Conservation (phyloP, 1,140 invertebrate genomes). For the Zaprionus gabonicus region DNA sequence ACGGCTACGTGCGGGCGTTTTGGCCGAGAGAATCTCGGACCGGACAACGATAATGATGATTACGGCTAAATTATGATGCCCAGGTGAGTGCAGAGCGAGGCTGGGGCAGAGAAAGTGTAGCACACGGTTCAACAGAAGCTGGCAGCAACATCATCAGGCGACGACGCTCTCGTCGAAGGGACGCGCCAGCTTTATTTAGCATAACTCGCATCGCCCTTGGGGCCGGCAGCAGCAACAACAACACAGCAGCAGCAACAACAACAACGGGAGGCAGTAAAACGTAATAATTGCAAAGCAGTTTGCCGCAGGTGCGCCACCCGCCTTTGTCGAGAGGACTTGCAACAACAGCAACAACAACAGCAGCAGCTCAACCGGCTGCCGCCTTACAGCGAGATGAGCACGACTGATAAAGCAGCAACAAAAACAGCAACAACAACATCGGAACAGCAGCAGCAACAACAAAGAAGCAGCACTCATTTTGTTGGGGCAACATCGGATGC, state of each 20-base stretch:
- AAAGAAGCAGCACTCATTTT: conserved; percentile 13
- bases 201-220: conserved; percentile 63
- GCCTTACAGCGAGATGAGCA: conserved; percentile 68
- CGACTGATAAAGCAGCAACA: conserved; percentile 70
- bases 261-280: conserved; percentile 59
- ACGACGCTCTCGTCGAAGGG: conserved; percentile 37
- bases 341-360: conserved; percentile 15
- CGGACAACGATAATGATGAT: conserved; percentile 82
- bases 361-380: conserved; percentile 45
- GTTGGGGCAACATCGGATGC: conserved; percentile 62
- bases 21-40: conserved; percentile 62
- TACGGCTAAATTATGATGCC: conserved; percentile 84
- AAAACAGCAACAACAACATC: conserved; percentile 35
- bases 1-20: conserved; percentile 80
- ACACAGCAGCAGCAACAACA: conserved; percentile 41
- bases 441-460: conserved; percentile 26
- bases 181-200: conserved; percentile 69
- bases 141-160: conserved; percentile 72
- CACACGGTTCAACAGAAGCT: conserved; percentile 75
- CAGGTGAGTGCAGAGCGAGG: conserved; percentile 55
- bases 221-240: conserved; percentile 25
- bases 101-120: conserved; percentile 74
- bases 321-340: conserved; percentile 66
- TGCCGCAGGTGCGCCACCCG: conserved; percentile 81
- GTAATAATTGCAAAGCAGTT: conserved; percentile 83